Evolutionary conservation across 2,113 vertebrate genomes (phyloP).

Genomic region (Pseudopipra pipra): DNA sequence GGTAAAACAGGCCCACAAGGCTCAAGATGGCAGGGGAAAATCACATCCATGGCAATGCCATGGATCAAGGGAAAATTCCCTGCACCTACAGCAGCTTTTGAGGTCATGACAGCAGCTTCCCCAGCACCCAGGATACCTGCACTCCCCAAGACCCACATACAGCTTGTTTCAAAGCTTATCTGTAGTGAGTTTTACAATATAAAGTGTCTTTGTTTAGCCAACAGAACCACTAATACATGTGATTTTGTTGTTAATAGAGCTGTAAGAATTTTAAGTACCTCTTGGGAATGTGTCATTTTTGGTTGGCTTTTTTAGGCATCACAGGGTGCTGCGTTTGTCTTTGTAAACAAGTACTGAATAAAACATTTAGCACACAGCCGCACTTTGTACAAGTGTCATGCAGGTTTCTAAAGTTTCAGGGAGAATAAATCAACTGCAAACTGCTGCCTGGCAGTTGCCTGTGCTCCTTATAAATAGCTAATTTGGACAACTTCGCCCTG

Average conservation of each 20-base stretch:
- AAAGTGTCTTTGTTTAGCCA: conserved; percentile 70
- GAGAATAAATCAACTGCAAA: conserved; percentile 64
- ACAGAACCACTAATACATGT: conserved; percentile 50
- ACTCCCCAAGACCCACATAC: not conserved
- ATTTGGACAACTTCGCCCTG: not conserved
- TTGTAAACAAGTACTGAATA: conserved; percentile 17
- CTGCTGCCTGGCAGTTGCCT: conserved; percentile 51
- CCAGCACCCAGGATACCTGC: not conserved
- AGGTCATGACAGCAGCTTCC: not conserved
- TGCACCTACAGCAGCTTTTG: not conserved
- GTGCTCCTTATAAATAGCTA: conserved; percentile 50
- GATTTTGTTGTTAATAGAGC: conserved; percentile 54
- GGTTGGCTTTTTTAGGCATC: conserved; percentile 62
- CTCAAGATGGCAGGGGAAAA: not conserved
- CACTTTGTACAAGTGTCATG: conserved; percentile 54
- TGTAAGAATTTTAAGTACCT: conserved; percentile 66
- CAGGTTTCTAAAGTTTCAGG: conserved; percentile 69
- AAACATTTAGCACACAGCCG: conserved; percentile 25
- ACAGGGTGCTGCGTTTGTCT: conserved; percentile 41
- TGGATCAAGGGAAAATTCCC: not conserved
- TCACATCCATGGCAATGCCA: not conserved
- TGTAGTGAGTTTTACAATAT: conserved; percentile 30
- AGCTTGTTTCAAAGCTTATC: not conserved
- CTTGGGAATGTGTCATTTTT: conserved; percentile 66
- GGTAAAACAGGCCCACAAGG: not conserved